Evolutionary conservation across 2,797 vertebrate species (phyloP).

Genomic region (Sebastes paucispinis): DNA sequence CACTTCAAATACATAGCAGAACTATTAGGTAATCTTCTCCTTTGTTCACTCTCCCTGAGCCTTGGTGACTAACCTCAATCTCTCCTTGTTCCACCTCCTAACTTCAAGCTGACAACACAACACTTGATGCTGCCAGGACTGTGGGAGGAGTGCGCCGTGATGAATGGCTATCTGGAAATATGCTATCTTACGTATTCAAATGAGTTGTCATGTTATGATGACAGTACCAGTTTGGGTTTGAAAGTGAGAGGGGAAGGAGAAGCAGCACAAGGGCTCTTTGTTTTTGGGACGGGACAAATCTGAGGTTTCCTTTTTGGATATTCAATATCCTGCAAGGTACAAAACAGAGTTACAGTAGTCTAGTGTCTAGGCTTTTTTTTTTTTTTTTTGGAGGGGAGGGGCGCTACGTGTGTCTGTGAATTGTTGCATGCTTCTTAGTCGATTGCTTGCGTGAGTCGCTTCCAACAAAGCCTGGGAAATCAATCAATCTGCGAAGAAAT

Average conservation of each 20-base stretch:
- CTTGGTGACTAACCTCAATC: conserved; percentile 76
- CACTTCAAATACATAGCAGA: conserved; percentile 90
- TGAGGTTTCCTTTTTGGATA: conserved; percentile 81
- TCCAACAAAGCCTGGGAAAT: conserved; percentile 78
- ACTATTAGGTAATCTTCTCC: conserved; percentile 90
- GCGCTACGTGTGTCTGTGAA: conserved; percentile 66
- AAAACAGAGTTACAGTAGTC: conserved; percentile 75
- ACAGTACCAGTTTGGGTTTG: conserved; percentile 36
- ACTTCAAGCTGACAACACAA: conserved; percentile 57
- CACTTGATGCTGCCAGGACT: conserved; percentile 54
- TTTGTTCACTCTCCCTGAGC: conserved; percentile 81
- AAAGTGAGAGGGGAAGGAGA: conserved; percentile 31
- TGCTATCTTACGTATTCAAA: conserved; percentile 19
- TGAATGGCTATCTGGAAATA: conserved; percentile 48
- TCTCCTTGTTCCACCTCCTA: conserved; percentile 62
- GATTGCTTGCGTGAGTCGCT: conserved; percentile 68
- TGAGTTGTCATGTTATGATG: conserved; percentile 50
- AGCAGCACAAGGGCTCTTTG: conserved; percentile 76
- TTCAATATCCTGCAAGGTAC: conserved; percentile 81
- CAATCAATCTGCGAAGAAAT: conserved; percentile 76
- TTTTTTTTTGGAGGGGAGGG: conserved; percentile 2
- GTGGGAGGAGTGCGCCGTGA: conserved; percentile 31
- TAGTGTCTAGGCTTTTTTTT: conserved; percentile 61
- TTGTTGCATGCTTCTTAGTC: conserved; percentile 70
- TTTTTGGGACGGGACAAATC: conserved; percentile 77